Percentiles rank a stretch among this genome's conserved stretches.
Evolutionary conservation across 2,888 invertebrate genomes (phyloP).

Genomic region (Athalia rosae): DNA sequence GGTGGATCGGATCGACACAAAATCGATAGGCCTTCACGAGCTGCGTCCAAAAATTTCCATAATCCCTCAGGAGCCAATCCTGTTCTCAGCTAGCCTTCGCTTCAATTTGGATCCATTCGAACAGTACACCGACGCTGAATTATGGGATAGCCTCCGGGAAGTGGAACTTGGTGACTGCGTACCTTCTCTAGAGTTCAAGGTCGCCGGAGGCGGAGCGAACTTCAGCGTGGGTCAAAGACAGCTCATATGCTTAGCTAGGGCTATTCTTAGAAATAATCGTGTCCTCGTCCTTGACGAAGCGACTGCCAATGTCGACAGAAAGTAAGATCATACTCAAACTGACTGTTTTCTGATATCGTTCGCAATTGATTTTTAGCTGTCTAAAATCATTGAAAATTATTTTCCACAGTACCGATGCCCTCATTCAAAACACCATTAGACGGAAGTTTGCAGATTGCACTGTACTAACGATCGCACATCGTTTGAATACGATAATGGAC

Average conservation of each 20-base stretch:
- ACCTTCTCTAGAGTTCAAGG: constrained; percentile 74
- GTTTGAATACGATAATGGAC: too few species aligned
- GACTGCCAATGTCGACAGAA: constrained; percentile 81
- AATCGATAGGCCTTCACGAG: constrained; percentile 82
- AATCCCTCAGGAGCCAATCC: constrained; percentile 83
- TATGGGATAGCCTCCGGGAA: constrained; percentile 80
- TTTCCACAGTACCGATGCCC: too few species aligned
- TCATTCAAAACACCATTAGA: too few species aligned
- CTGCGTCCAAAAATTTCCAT: constrained; percentile 87
- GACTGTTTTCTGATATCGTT: too few species aligned
- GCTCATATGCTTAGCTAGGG: constrained; percentile 81
- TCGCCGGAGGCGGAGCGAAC: constrained; percentile 77
- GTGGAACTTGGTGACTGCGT: constrained; percentile 78
- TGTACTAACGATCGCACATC: too few species aligned
- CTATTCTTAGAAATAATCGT: constrained; percentile 79
- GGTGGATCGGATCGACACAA: constrained; percentile 87
- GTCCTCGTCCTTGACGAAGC: constrained; percentile 82
- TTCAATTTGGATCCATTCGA: constrained; percentile 85
- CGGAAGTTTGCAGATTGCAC: too few species aligned
- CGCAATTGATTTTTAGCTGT: too few species aligned
- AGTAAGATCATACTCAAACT: constrained; percentile 67
- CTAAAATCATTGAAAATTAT: too few species aligned
- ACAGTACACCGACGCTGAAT: constrained; percentile 77
- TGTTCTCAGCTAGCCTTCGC: constrained; percentile 81
- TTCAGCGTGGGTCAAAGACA: constrained; percentile 83